These are phyloP conservation scores for Anseranas semipalmata DNA, from an alignment of 2,113 vertebrate species.

Conservation along the genomic window DNA sequence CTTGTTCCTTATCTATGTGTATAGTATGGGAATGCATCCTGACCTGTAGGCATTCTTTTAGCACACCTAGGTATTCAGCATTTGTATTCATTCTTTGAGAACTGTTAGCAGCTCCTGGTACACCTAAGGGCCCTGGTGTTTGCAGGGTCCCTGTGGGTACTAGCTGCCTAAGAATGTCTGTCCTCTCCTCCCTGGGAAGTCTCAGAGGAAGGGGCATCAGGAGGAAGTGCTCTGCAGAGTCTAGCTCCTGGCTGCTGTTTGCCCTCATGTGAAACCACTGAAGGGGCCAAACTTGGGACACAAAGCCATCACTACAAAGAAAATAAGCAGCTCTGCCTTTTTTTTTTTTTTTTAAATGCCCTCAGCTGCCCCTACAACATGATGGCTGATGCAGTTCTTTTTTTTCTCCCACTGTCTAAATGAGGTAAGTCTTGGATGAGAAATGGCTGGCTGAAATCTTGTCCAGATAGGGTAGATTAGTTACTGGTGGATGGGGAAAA, in stretches of 20 bases:
- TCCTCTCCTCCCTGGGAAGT: background rate
- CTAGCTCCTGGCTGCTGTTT: background rate
- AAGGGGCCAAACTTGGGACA: background rate
- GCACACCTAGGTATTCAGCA: background rate
- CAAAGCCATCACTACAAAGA: background rate
- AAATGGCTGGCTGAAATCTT: background rate
- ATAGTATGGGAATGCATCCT: background rate
- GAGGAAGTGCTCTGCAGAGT: background rate
- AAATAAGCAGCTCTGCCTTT: background rate
- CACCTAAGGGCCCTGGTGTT: background rate
- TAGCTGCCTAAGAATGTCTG: background rate
- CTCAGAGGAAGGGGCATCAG: background rate
- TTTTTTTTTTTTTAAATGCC: background rate
- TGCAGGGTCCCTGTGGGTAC: background rate
- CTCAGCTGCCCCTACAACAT: background rate
- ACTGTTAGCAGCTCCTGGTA: background rate
- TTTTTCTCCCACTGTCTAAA: background rate
- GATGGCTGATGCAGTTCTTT: background rate
- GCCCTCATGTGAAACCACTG: rapidly evolving
- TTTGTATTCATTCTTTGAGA: background rate
- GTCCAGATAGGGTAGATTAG: background rate
- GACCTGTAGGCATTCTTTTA: background rate
- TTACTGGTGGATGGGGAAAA: background rate
- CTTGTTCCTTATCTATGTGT: background rate
- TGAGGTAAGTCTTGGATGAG: background rate